Percentiles rank a stretch among this genome's conserved stretches.
These are phyloP conservation scores for Piaya cayana DNA, from an alignment of 2,113 vertebrate genomes.

Conservation along the genomic window DNA sequence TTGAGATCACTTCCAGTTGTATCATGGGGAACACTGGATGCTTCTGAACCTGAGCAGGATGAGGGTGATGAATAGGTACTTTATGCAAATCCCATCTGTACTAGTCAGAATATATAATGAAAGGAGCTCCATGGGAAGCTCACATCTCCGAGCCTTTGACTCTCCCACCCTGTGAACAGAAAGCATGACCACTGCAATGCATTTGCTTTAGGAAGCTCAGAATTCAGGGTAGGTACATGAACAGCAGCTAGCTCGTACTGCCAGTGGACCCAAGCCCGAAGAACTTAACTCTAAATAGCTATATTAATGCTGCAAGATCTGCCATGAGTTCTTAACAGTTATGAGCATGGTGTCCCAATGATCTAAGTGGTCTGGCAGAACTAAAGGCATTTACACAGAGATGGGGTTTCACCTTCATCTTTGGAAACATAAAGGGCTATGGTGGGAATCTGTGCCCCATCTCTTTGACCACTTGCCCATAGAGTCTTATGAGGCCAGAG, in stretches of 20 bases:
- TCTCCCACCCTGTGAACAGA: not conserved
- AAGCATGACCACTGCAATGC: not conserved
- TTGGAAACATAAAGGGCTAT: not conserved
- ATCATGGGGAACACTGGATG: not conserved
- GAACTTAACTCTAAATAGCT: not conserved
- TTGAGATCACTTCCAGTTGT: not conserved
- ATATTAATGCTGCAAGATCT: not conserved
- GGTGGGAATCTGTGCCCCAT: not conserved
- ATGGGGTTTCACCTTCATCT: not conserved
- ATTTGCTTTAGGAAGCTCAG: not conserved
- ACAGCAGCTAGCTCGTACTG: not conserved
- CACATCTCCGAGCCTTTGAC: not conserved
- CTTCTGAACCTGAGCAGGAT: not conserved
- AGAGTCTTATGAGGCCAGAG: not conserved
- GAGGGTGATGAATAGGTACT: not conserved
- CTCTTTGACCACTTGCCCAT: not conserved
- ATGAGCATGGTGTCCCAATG: not conserved
- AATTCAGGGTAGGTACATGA: not conserved
- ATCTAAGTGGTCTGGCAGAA: slow-evolving; percentile 11
- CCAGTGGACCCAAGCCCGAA: not conserved
- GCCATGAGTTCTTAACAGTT: not conserved
- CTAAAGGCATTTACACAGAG: not conserved
- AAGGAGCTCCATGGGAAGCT: not conserved
- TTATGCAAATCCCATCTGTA: not conserved
- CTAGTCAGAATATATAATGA: not conserved